Evolutionary conservation across 2,797 vertebrate genomes (phyloP).

Genomic region (Cygnus olor): DNA sequence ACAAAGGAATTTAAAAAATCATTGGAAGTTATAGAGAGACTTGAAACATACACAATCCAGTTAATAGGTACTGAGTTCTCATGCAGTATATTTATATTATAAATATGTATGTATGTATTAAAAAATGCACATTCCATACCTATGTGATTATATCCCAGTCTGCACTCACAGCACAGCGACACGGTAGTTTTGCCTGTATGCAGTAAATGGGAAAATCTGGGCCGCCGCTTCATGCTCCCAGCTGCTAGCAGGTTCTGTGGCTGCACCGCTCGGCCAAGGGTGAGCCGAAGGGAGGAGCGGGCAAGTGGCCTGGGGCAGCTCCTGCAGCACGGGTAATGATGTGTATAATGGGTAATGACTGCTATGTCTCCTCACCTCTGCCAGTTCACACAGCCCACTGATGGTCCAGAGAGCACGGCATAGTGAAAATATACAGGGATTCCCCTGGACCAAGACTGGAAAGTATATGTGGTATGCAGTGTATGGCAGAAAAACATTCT

Average conservation of each 20-base stretch:
- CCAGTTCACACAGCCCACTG: neutral
- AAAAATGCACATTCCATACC: neutral
- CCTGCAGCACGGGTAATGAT: neutral
- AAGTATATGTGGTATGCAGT: neutral
- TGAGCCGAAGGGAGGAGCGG: neutral
- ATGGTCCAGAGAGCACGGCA: neutral
- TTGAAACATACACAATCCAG: neutral
- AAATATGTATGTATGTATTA: neutral
- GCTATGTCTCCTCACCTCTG: neutral
- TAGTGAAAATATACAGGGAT: neutral
- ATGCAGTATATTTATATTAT: neutral
- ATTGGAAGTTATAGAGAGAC: neutral
- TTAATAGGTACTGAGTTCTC: neutral
- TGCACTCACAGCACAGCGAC: neutral
- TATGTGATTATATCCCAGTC: neutral
- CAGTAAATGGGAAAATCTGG: neutral
- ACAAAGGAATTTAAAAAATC: neutral
- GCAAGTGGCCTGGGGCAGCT: accelerated
- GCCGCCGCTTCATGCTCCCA: neutral
- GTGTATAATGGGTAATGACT: neutral
- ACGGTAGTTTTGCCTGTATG: neutral
- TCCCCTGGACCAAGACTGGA: neutral
- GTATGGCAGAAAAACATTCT: accelerated
- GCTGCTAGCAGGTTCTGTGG: neutral
- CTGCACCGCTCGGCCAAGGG: neutral